These are phyloP conservation scores for Latrodectus elegans DNA, from an alignment of 2,888 invertebrate genomes.

Conservation along the genomic window DNA sequence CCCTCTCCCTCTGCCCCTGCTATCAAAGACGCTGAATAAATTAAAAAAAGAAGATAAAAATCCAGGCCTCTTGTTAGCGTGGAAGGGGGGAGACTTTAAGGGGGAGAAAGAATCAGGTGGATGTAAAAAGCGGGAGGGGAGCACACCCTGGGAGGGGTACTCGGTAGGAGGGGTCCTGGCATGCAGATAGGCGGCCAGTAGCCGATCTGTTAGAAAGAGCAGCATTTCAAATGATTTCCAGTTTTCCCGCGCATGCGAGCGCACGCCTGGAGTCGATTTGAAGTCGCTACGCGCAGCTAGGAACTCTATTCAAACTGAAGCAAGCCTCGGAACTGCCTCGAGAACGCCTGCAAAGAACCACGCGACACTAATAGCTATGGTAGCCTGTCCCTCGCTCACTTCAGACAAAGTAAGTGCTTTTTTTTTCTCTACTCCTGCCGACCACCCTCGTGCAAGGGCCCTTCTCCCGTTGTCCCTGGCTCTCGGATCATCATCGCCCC, in stretches of 20 bases:
- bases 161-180: constrained; percentile 59
- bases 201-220: constrained; percentile 45
- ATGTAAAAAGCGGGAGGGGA: constrained; percentile 51
- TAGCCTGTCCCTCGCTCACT: constrained; percentile 55
- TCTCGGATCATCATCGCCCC: neutral
- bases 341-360: constrained; percentile 35
- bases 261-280: constrained; percentile 32
- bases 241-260: constrained; percentile 41
- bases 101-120: constrained; percentile 53
- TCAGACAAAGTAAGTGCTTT: constrained; percentile 46
- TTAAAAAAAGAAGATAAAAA: constrained; percentile 65
- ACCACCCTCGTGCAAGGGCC: neutral
- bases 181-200: constrained; percentile 59
- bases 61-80: constrained; percentile 66
- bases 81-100: constrained; percentile 45
- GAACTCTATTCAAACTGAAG: constrained; percentile 68
- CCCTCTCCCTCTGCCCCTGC: constrained; percentile 7
- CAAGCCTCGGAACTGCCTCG: constrained; percentile 55
- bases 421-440: neutral
- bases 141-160: constrained; percentile 21
- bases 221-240: constrained; percentile 56
- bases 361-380: constrained; percentile 53
- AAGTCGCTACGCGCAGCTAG: constrained; percentile 60
- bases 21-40: constrained; percentile 68
- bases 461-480: neutral